Conservation (phyloP, 2,113 vertebrate species). For the Mus pahari region DNA sequence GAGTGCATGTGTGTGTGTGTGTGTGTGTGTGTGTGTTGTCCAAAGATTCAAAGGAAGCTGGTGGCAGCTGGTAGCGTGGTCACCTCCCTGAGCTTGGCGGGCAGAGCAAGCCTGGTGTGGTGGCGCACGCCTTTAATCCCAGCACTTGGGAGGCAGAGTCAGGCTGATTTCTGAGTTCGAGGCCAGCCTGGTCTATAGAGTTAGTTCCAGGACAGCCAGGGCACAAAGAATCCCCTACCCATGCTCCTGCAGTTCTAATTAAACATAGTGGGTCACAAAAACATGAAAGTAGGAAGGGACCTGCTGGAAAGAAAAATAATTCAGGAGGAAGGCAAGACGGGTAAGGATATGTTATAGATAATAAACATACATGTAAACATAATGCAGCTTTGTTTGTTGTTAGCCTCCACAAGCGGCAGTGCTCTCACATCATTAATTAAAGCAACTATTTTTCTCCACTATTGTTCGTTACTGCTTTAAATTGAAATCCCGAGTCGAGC, state of each 20-base stretch:
- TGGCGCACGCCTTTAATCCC: too few species aligned
- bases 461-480: background rate
- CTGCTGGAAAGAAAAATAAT: background rate
- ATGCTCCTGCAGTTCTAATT: background rate
- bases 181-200: too few species aligned
- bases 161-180: too few species aligned
- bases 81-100: too few species aligned
- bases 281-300: background rate
- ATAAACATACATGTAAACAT: background rate
- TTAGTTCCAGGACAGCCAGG: too few species aligned
- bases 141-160: too few species aligned
- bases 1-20: too few species aligned
- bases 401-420: background rate
- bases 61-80: too few species aligned
- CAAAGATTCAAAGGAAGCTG: too few species aligned
- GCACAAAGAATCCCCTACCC: background rate
- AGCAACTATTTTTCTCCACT: background rate
- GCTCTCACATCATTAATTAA: background rate
- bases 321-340: background rate
- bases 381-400: background rate
- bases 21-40: too few species aligned
- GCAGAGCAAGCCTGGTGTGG: too few species aligned
- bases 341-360: too few species aligned
- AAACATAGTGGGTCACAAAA: background rate
- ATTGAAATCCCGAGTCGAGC: background rate